A percentile compares a stretch with the other conserved stretches of the same genome.
phyloP scores from a whole-genome alignment of 2,113 vertebrate species.

The Anarhynchus alexandrinus region DNA sequence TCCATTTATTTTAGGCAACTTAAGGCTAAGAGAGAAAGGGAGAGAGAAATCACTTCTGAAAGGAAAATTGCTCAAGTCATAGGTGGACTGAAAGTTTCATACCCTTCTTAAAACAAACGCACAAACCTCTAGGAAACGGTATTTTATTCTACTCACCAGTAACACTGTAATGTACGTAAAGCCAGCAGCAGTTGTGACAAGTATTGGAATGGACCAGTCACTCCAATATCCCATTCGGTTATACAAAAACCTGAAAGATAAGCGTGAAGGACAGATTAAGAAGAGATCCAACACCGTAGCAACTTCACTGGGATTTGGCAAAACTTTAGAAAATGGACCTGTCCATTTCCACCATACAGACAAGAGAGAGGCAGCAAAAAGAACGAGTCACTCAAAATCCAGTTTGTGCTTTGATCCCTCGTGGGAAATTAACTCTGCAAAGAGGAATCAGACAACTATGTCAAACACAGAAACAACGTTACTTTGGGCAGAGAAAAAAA shows the following conservation, averaged over 20 bases:
- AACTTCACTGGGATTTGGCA: background rate
- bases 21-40: background rate
- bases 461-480: background rate
- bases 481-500: background rate
- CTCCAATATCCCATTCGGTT: constrained; percentile 91
- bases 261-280: background rate
- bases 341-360: background rate
- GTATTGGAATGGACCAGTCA: constrained; percentile 90
- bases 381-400: background rate
- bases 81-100: background rate
- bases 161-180: constrained; percentile 88
- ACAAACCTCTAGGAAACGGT: background rate
- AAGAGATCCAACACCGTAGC: background rate
- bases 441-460: background rate
- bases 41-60: background rate
- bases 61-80: background rate
- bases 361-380: background rate
- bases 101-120: background rate
- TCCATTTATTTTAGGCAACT: background rate
- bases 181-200: constrained; percentile 84
- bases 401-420: background rate
- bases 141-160: constrained; percentile 73
- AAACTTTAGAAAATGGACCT: background rate
- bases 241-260: constrained; percentile 87
- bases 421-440: background rate